phyloP scores from a whole-genome alignment of 1,140 invertebrate genomes.

The Lordiphosa mommai region DNA sequence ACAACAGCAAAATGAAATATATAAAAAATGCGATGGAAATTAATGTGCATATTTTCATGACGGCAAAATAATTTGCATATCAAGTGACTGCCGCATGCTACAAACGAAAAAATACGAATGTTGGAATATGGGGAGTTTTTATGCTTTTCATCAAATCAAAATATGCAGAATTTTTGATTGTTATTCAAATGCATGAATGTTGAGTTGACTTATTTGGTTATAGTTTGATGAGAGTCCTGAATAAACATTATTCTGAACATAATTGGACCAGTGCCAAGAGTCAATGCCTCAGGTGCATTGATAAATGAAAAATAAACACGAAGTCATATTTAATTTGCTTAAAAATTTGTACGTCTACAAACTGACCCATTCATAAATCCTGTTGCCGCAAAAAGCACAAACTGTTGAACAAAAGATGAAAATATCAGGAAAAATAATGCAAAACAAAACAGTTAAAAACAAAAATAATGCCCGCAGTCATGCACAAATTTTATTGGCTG shows the following conservation, averaged over 20 bases:
- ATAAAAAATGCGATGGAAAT: conserved; percentile 42
- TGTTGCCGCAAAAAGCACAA: conserved; percentile 23
- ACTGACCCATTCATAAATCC: conserved; percentile 1
- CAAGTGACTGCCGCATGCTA: conserved; percentile 38
- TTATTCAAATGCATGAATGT: conserved; percentile 38
- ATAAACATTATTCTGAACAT: background rate
- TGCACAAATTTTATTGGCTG: conserved; percentile 60
- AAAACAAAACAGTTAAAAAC: conserved; percentile 45
- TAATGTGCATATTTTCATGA: conserved; percentile 75
- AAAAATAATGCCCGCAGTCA: conserved; percentile 67
- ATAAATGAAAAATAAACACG: conserved; percentile 54
- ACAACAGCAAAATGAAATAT: conserved; percentile 12
- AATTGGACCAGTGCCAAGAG: background rate
- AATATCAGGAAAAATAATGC: conserved; percentile 14
- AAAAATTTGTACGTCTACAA: background rate
- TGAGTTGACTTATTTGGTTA: conserved; percentile 20
- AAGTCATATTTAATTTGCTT: conserved; percentile 41
- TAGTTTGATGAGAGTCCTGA: background rate
- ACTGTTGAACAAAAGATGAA: background rate
- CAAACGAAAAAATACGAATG: conserved; percentile 19
- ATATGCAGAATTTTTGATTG: conserved; percentile 23
- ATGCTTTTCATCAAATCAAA: background rate
- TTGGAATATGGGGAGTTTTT: conserved; percentile 13
- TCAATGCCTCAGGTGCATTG: conserved; percentile 15
- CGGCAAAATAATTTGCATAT: conserved; percentile 67